Evolutionary conservation across 1,140 invertebrate genomes (phyloP), one percentile per base, ranked within the genome.

Genomic region (Eumeta japonica): DNA sequence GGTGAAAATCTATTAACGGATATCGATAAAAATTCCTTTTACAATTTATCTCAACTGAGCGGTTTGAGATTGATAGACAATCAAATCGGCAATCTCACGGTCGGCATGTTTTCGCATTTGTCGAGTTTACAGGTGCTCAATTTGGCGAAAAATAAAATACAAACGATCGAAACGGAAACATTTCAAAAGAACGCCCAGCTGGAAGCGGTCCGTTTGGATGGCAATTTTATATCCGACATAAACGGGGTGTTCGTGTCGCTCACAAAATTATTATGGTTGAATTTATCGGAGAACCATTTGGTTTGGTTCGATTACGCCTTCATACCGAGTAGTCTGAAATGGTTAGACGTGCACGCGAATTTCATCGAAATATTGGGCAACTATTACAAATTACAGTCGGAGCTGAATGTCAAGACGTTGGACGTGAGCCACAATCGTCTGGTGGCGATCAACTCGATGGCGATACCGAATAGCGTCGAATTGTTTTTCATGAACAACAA

Each of bases 401-500:
- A 84, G 45, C 59, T 81, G 29, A 63, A 75, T 9, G 58, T 81
- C 53, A 84, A 86, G 63, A 88, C 86, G 1, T 64, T 92, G 41
- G 89, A 92, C 56, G 85, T 84, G 13, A 89, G 87, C 45, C 88
- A 87, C 59, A 93, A 93, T 61, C 83, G 82, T 46, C 75, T 93
- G 39, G 83, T 81, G 2, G 79, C 82, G 48, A 78, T 92, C 41
- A 79, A 81, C 0, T 73, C 84, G 2, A 79, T 81, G 41, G 84
- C 85, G 9, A 79, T 92, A 46, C 89, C 89, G 0, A 85, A 90
- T 48, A 85, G 84, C 35, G 81, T 91, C 17, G 87, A 91, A 60
- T 64, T 88, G 41, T 67, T 92, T 35, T 89, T 90, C 68, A 80
- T 92, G 48, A 90, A 90, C 58, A 87, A 91, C 61, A 93, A 93